These are phyloP conservation scores for Coregonus sp. DNA, from an alignment of 2,797 vertebrate species.

Conservation along the genomic window DNA sequence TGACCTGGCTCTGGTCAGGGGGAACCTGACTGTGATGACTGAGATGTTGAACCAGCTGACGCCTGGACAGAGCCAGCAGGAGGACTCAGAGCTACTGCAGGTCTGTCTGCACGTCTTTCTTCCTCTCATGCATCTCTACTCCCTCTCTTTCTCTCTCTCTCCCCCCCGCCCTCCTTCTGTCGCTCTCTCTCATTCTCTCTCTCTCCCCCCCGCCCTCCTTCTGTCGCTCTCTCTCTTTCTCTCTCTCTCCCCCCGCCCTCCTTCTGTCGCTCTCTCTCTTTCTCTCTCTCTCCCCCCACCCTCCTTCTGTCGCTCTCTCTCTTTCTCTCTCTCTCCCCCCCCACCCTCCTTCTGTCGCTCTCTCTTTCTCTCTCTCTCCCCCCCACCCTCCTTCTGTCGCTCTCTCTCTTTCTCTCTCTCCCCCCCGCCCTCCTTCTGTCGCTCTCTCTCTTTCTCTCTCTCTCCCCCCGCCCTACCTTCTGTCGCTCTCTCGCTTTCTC, in stretches of 20 bases:
- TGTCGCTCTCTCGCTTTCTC: neutral
- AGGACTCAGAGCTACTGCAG: conserved; percentile 89
- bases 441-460: neutral
- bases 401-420: neutral
- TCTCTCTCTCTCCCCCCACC: neutral
- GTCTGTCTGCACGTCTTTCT: conserved; percentile 62
- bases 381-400: too few relatives aligned
- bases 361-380: neutral
- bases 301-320: neutral
- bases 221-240: neutral
- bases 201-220: too few relatives aligned
- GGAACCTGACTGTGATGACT: conserved; percentile 91
- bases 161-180: too few relatives aligned
- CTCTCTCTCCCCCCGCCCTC: neutral
- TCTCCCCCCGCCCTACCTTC: too few relatives aligned
- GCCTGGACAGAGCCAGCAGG: conserved; percentile 79
- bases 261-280: neutral
- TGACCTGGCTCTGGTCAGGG: conserved; percentile 90
- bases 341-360: too few relatives aligned
- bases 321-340: neutral
- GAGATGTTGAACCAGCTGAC: conserved; percentile 91
- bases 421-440: too few relatives aligned
- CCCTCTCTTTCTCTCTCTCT: neutral
- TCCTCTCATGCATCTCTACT: neutral
- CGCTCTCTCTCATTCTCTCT: neutral